These are phyloP conservation scores for Pterostichus niger DNA, from an alignment of 2,888 invertebrate species.

Conservation along the genomic window DNA sequence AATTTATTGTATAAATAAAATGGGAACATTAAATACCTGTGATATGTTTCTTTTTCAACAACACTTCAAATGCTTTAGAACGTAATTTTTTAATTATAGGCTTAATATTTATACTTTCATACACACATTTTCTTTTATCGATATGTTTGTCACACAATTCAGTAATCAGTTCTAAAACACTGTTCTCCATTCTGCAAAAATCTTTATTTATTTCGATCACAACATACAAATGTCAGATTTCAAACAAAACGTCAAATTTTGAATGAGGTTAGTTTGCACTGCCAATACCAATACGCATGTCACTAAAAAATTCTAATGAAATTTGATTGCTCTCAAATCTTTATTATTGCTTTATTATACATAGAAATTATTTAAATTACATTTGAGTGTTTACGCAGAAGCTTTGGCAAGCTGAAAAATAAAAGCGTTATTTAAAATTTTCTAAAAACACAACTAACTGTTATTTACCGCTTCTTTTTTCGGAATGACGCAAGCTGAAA, in stretches of 20 bases:
- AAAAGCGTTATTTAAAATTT: no score
- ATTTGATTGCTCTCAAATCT: background rate
- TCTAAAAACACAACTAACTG: no score
- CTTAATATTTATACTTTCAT: constrained; percentile 54
- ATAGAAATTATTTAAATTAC: no score
- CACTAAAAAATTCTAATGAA: background rate
- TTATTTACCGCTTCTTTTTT: background rate
- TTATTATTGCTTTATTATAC: no score
- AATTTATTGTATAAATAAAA: background rate
- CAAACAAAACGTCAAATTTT: constrained; percentile 45
- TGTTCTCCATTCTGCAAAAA: constrained; percentile 63
- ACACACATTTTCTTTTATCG: constrained; percentile 64
- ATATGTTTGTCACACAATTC: constrained; percentile 73
- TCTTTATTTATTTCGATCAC: background rate
- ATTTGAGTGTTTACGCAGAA: no score
- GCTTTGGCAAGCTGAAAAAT: no score
- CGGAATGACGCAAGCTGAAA: background rate
- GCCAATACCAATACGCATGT: no score
- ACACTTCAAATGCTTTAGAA: constrained; percentile 73
- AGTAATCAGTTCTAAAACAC: constrained; percentile 73
- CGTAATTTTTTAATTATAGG: constrained; percentile 71
- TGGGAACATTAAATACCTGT: constrained; percentile 23
- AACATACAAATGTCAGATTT: constrained; percentile 38
- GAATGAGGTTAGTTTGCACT: background rate
- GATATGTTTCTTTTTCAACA: constrained; percentile 69